Conservation (phyloP, 2,888 invertebrate genomes). For the Anarsia innoxiella region DNA sequence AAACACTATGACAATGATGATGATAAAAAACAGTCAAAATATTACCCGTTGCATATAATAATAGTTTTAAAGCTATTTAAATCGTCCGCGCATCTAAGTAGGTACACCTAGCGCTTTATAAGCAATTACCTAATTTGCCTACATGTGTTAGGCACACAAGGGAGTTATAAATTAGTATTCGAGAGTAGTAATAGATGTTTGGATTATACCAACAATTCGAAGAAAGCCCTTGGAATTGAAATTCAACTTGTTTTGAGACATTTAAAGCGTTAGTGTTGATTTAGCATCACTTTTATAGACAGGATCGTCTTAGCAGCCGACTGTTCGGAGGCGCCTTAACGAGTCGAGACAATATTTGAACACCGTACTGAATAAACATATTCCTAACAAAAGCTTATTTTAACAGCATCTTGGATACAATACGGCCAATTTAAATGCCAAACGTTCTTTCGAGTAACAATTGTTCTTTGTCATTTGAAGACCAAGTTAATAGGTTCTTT, state of each 20-base stretch:
- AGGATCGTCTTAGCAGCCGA: constrained; percentile 18
- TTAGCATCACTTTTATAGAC: constrained; percentile 29
- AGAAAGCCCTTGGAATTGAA: background rate
- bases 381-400: constrained; percentile 30
- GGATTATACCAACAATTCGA: too few species aligned
- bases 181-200: background rate
- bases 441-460: constrained; percentile 7
- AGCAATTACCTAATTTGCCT: too few species aligned
- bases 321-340: constrained; percentile 31
- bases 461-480: background rate
- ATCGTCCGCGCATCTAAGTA: too few species aligned
- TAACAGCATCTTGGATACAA: constrained; percentile 26
- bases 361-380: constrained; percentile 30
- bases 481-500: too few species aligned
- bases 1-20: too few species aligned
- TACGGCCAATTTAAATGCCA: constrained; percentile 17
- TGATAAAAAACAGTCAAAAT: too few species aligned
- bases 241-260: too few species aligned
- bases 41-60: too few species aligned
- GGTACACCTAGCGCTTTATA: too few species aligned
- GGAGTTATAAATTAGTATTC: background rate
- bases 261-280: constrained; percentile 20
- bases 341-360: constrained; percentile 40
- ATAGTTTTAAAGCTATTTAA: too few species aligned
- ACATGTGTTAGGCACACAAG: too few species aligned